These are phyloP conservation scores for Galaxea fascicularis DNA, from an alignment of 92 coral and sea anemone species.

Conservation along the genomic window DNA sequence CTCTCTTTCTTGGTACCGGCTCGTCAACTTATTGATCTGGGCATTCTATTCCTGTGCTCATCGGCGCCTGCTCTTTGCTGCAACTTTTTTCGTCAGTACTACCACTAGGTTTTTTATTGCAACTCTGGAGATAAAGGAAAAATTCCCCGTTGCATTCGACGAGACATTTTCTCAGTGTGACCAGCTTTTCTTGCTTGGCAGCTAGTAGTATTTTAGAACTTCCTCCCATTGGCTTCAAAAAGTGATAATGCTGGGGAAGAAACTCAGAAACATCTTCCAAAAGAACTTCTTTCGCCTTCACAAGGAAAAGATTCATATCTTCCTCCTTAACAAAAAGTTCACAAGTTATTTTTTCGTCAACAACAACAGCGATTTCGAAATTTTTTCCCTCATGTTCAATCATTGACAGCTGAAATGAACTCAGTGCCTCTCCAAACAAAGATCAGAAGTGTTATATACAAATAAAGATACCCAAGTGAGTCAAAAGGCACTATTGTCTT, in stretches of 20 bases:
- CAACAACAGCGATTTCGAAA: conserved; percentile 24
- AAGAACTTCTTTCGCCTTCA: conserved; percentile 15
- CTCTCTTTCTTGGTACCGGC: conserved; percentile 24
- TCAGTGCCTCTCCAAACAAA: too few relatives aligned
- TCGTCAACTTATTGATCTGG: background rate
- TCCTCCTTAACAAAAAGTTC: conserved; percentile 12
- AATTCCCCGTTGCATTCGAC: conserved; percentile 30
- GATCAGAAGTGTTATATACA: too few relatives aligned
- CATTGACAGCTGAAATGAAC: too few relatives aligned
- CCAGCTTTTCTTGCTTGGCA: conserved; percentile 32
- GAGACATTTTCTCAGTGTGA: conserved; percentile 28
- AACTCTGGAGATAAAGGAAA: conserved; percentile 39
- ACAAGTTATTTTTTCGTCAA: conserved; percentile 18
- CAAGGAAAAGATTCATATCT: background rate
- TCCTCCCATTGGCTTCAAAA: conserved; percentile 39
- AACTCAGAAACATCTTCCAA: conserved; percentile 35
- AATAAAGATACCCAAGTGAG: too few relatives aligned
- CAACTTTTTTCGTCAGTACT: background rate
- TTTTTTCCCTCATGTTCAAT: conserved; percentile 12
- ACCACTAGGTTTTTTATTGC: conserved; percentile 21
- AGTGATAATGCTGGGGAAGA: conserved; percentile 4
- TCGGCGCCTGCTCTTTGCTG: background rate
- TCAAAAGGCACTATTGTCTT: too few relatives aligned
- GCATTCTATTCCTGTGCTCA: background rate
- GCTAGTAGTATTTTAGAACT: conserved; percentile 37